Evolutionary conservation across 2,797 vertebrate species (phyloP), one percentile per base, ranked within the genome.

Genomic region (Anguilla megastoma): DNA sequence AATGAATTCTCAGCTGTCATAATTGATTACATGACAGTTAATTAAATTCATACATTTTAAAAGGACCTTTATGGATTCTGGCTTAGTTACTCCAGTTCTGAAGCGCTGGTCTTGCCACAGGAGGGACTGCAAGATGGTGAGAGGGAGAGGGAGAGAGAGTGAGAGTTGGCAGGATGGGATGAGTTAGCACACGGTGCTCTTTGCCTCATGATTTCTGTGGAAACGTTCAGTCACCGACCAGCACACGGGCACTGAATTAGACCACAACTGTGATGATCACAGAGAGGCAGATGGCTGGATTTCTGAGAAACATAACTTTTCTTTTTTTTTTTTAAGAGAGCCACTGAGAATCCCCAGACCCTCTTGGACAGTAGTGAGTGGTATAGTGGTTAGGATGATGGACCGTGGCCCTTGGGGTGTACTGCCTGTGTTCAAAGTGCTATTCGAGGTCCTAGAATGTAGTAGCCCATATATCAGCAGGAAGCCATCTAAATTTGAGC

Each of bases 251-350:
- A 18, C 54, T 80, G 86, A 41, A 21, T 86, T 21, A 82, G 74
- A 82, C 27, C 74, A 45, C 48, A n/a, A n/a, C 85, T 24, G 85
- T 63, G 54, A 36, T 63, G 54, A 63, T 48, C 85, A 86, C 85
- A 30, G 74, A 41, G 33, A 18, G 21, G 6, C 16, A 18, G 45
- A 18, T 45, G 21, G 18, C 24, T 74, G 79, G n/a, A 83, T 66
- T 30, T 69, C 21, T 63, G 1, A 60, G 45, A 18, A 24, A 24
- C 54, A 2, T 74, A 2, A 33, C 85, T 6, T 66, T 14, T n/a
- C 79, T 21, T 82, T 41, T 21, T 80, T 2, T 80, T 80, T 45
- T 45, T 82, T 69, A 16, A 2, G 21, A 16, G 24, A 27, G 36
- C 3, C 24, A 33, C 71, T 16, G 24, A n/a, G 71, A 16, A 74